Percentiles rank a stretch among this genome's conserved stretches.
Conservation (phyloP, 2,797 vertebrate species). For the Sebastes iracundus region DNA sequence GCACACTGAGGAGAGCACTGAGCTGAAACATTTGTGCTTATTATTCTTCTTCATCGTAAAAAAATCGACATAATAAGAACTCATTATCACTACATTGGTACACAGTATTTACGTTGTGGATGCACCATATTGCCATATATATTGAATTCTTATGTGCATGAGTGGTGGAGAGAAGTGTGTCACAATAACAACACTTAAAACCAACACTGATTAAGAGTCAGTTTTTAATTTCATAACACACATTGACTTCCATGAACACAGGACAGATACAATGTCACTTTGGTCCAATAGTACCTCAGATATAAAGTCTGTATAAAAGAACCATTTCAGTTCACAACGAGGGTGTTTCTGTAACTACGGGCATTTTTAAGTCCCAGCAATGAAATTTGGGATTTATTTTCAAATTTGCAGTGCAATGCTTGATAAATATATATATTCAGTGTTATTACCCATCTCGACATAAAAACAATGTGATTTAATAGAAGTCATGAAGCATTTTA, state of each 20-base stretch:
- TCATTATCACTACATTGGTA: not conserved
- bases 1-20: not conserved
- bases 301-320: constrained; percentile 52
- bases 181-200: not conserved
- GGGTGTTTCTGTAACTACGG: no score
- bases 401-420: no score
- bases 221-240: constrained; percentile 46
- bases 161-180: not conserved
- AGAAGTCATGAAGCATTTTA: no score
- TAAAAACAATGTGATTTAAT: no score
- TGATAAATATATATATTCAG: no score
- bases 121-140: not conserved
- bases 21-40: not conserved
- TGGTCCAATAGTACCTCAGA: constrained; percentile 61
- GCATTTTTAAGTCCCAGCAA: no score
- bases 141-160: not conserved
- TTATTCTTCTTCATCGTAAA: not conserved
- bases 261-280: constrained; percentile 62
- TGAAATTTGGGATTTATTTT: no score
- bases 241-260: constrained; percentile 50
- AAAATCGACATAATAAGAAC: not conserved
- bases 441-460: no score
- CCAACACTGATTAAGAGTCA: not conserved
- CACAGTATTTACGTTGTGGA: not conserved
- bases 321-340: constrained; percentile 21